These are phyloP conservation scores for Myotis findleyi DNA, from an alignment of 2,797 vertebrate species.

Conservation along the genomic window DNA sequence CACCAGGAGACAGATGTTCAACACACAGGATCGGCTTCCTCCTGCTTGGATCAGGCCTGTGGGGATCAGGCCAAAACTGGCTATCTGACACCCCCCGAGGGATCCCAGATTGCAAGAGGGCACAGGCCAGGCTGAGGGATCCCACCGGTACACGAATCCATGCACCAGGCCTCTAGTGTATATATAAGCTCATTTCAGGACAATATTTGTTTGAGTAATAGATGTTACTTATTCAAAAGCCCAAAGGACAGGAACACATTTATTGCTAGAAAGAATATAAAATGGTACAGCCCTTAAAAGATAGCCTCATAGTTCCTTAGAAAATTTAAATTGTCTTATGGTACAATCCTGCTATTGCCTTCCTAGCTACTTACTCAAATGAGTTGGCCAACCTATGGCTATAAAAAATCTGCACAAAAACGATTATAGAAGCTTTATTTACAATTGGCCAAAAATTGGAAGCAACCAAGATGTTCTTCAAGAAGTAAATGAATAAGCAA, in stretches of 20 bases:
- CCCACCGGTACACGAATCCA: too few relatives aligned
- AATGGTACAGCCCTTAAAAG: background rate
- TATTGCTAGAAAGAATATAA: background rate
- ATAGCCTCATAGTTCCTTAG: background rate
- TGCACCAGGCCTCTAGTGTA: too few relatives aligned
- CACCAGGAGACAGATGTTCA: too few relatives aligned
- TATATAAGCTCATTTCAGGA: background rate
- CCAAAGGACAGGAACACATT: background rate
- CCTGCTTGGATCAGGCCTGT: too few relatives aligned
- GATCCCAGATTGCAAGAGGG: too few relatives aligned
- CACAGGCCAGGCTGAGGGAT: too few relatives aligned
- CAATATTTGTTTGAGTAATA: constrained; percentile 12
- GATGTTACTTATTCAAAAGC: background rate
- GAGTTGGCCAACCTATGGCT: background rate
- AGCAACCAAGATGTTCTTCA: background rate
- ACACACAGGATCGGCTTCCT: too few relatives aligned
- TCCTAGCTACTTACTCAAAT: background rate
- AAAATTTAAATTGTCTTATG: background rate
- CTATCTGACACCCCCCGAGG: too few relatives aligned
- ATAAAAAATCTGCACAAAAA: background rate
- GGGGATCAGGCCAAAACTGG: too few relatives aligned
- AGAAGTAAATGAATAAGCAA: background rate
- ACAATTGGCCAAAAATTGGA: background rate
- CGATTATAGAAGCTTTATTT: constrained; percentile 21
- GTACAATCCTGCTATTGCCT: background rate